Evolutionary conservation across 2,888 invertebrate species (phyloP), one percentile per base, ranked within the genome.

Genomic region (Esperia sulphurella): DNA sequence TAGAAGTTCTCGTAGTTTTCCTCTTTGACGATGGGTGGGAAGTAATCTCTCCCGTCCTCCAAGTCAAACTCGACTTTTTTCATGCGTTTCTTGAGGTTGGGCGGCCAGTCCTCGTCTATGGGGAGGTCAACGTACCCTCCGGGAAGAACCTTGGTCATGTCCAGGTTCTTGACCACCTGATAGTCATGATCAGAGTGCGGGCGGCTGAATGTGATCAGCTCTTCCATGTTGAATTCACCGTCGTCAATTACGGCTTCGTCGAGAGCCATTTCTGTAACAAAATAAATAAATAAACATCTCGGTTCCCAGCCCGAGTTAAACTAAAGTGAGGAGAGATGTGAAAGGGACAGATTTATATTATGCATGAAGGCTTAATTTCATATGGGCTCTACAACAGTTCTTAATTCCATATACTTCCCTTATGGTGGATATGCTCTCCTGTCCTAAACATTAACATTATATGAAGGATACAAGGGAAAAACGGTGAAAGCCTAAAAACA

Each of bases 221-320:
- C 92, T 48, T 92, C 92, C 91, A 92, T 91, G 63, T 91, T 92
- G 75, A 91, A 84, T 51, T 88, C 88, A 14, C 92, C 92, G 57
- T 92, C 92, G 56, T 91, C 91, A 60, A 90, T 90, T 5, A 90
- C 89, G 3, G 85, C 82, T 57, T 90, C 89, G 51, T 89, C 89
- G 44, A 86, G 68, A 54, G 63, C 65, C 70, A 84, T 80, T 75
- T 86, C 88, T 88, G 74, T 30, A 63, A 41, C 13, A 37, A 45
- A 31, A 43, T 3, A 29, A 6, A 14, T 14, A 39, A 14, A 21
- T 5, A 21, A 21, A 3, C 21, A 21, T 21, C 5, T 3, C n/a
- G n/a, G n/a, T n/a, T n/a, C n/a, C n/a, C n/a, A n/a, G n/a, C n/a
- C 21, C 21, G 21, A 21, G 3, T 21, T 5, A 21, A 21, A 21